Percentiles rank a stretch among this genome's conserved stretches.
Evolutionary conservation across 2,888 invertebrate species (phyloP).

Genomic region (Papilio elwesi): DNA sequence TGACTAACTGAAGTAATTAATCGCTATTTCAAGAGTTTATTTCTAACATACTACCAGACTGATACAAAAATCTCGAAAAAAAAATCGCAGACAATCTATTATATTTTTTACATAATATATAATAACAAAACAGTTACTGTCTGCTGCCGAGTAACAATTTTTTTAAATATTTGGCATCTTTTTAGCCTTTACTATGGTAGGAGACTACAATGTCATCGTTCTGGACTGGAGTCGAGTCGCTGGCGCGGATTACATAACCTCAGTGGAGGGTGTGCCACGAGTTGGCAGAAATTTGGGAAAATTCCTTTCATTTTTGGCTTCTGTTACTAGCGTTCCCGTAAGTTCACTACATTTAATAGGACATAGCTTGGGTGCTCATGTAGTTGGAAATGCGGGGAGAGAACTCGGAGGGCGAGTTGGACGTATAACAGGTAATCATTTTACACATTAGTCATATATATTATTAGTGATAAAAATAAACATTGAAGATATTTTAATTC

Average conservation of each 20-base stretch:
- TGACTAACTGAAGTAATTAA: too few relatives aligned
- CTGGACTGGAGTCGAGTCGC: slow-evolving; percentile 66
- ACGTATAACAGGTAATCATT: slow-evolving; percentile 61
- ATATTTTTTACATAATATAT: too few relatives aligned
- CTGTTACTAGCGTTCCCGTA: slow-evolving; percentile 52
- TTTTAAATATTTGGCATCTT: neutral
- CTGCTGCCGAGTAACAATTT: too few relatives aligned
- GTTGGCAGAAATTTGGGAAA: slow-evolving; percentile 60
- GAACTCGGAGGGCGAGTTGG: slow-evolving; percentile 56
- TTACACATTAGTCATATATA: too few relatives aligned
- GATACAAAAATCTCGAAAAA: too few relatives aligned
- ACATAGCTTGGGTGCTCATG: slow-evolving; percentile 72
- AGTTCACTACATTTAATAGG: slow-evolving; percentile 66
- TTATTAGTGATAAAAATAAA: too few relatives aligned
- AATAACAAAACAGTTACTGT: too few relatives aligned
- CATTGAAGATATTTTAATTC: too few relatives aligned
- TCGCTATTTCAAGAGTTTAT: too few relatives aligned
- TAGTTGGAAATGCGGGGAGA: slow-evolving; percentile 66
- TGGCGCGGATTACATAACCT: slow-evolving; percentile 52
- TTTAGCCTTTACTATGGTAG: slow-evolving; percentile 55
- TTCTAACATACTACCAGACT: too few relatives aligned
- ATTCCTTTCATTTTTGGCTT: slow-evolving; percentile 60
- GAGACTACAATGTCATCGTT: slow-evolving; percentile 63
- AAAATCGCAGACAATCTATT: too few relatives aligned
- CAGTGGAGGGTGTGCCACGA: slow-evolving; percentile 46